These are phyloP conservation scores for Megaceryle alcyon DNA, from an alignment of 2,797 vertebrate genomes.

Conservation along the genomic window DNA sequence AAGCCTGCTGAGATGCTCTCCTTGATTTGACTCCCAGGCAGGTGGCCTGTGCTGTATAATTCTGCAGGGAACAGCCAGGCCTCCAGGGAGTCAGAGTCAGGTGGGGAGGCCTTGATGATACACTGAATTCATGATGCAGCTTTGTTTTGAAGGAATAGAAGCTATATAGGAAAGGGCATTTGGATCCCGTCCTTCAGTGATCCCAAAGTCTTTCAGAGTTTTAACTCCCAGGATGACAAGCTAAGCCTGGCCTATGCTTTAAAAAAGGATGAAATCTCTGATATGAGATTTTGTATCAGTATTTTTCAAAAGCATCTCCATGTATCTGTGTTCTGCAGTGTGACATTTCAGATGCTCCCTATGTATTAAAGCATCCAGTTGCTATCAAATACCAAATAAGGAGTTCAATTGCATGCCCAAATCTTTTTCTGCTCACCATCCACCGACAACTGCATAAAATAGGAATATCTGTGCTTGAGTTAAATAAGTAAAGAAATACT, in stretches of 20 bases:
- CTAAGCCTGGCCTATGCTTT: neutral
- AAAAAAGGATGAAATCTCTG: neutral
- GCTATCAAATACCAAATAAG: neutral
- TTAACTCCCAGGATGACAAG: neutral
- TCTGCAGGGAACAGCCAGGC: neutral
- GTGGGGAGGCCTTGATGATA: neutral
- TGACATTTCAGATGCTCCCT: neutral
- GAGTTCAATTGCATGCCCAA: rapidly evolving
- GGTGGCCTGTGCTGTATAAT: neutral
- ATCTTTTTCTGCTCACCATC: neutral
- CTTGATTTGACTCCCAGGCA: conserved; percentile 8
- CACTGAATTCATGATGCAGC: neutral
- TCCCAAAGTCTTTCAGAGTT: neutral
- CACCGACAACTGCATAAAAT: neutral
- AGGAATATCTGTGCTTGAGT: neutral
- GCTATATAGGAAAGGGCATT: neutral
- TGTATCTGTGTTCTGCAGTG: rapidly evolving
- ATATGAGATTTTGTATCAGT: neutral
- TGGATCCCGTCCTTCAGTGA: neutral
- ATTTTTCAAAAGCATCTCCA: neutral
- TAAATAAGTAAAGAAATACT: neutral
- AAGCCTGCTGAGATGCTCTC: neutral
- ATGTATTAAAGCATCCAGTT: neutral
- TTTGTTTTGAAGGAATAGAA: neutral
- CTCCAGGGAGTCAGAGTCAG: neutral